Evolutionary conservation across 2,113 vertebrate species (phyloP), one percentile per base, ranked within the genome.

Genomic region (Crocuta crocuta): DNA sequence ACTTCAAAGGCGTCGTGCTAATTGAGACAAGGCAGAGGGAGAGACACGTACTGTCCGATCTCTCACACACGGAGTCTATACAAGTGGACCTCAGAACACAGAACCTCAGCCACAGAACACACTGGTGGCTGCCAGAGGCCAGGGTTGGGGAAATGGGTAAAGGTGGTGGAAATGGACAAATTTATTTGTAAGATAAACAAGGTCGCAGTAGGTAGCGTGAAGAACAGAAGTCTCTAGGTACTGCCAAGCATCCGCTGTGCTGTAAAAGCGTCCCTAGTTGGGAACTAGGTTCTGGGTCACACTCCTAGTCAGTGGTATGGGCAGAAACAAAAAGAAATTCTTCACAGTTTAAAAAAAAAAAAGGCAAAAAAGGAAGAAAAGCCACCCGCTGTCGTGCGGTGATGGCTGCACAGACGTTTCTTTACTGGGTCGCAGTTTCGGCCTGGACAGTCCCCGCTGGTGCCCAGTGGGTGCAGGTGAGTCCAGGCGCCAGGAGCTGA

Each of bases 191-290:
- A 61, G 70, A 16, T 45, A 76, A 55, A 5, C 31, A 45, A n/a
- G 19, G 24, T 24, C 26, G 33, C 33, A 16, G 66, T 2, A 58
- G 26, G 65, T n/a, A 26, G 55, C 13, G n/a, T 48, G 2, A 35
- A 55, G 55, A 53, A 55, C 11, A 31, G 43, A 50, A 15, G 17
- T 53, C 39, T 68, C 58, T 11, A 15, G 71, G 43, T 11, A 61
- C 12, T n/a, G 3, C 8, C 48, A n/a, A 12, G 50, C 4, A 28
- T 45, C 7, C 11, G 0, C 39, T 24, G 21, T 5, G 12, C 1
- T 31, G 71, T 5, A n/a, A 66, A n/a, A 21, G n/a, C 31, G 5
- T 9, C 39, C 45, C 35, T 0, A 26, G 7, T 2, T 43, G 11
- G 39, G 70, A 87, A 28, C 2, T 15, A 78, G 33, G 19, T 21